Percentiles rank a stretch among this genome's conserved stretches.
These are phyloP conservation scores for Actinia tenebrosa DNA, from an alignment of 64 coral and sea anemone species.

Conservation along the genomic window DNA sequence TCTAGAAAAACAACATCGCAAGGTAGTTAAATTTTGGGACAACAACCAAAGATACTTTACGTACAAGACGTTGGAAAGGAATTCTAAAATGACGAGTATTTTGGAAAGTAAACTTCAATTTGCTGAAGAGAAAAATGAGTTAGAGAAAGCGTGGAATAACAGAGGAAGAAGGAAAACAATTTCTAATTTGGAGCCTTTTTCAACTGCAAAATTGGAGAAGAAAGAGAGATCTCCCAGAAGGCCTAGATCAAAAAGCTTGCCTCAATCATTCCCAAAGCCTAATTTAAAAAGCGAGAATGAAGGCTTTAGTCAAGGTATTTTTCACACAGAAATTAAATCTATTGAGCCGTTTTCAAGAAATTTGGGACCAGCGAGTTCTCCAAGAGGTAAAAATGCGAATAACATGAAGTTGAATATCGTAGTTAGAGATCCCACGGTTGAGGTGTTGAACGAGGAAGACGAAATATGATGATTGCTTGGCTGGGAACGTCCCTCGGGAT, in stretches of 20 bases:
- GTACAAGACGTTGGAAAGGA: neutral
- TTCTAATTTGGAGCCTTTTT: neutral
- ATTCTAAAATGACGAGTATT: neutral
- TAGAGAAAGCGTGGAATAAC: neutral
- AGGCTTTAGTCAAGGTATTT: neutral
- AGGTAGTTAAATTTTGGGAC: neutral
- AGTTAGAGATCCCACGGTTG: neutral
- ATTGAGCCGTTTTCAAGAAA: neutral
- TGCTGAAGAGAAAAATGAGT: neutral
- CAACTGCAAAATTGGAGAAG: neutral
- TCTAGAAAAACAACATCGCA: neutral
- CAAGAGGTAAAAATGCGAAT: neutral
- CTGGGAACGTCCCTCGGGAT: neutral
- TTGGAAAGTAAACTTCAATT: neutral
- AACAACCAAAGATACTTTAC: neutral
- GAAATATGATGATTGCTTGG: neutral
- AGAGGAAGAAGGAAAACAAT: neutral
- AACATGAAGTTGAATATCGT: neutral
- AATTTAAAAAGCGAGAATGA: neutral
- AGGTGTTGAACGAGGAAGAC: neutral
- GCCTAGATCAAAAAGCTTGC: neutral
- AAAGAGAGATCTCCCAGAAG: neutral
- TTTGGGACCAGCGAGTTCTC: neutral
- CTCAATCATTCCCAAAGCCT: neutral
- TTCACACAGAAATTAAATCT: neutral